Evolutionary conservation across 1,140 invertebrate genomes (phyloP), one percentile per base, ranked within the genome.

Genomic region (Melanaphis sacchari): DNA sequence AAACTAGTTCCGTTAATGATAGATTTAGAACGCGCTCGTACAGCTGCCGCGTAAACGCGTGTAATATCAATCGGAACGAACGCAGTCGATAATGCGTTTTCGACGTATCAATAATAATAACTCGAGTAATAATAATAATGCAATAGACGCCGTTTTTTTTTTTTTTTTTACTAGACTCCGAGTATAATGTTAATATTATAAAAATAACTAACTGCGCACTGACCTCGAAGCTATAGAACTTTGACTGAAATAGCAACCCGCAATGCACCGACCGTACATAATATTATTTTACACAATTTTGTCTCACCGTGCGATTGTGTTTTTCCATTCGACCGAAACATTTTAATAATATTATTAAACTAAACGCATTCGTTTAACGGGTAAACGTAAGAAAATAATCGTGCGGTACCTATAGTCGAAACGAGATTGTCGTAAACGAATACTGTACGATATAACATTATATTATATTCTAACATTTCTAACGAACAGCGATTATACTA

Each of bases 1-100:
- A 66, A 76, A 76, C 59, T 76, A 36, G 59, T 76, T 76, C 59
- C n/a, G 59, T 76, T 76, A 76, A 76, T 76, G 59, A 76, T n/a
- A 18, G 59, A 76, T 76, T 76, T 76, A 76, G 31, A n/a, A 76
- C 31, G 31, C 59, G 4, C 59, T 11, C n/a, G 59, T 36, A 5
- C 59, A 76, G 59, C n/a, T 76, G n/a, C 31, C 59, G 59, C 15
- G 59, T n/a, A 76, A 76, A 76, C 18, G 59, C 15, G 59, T n/a
- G n/a, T 76, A n/a, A 76, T 66, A 66, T 76, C 31, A 76, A 76
- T 76, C 31, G 59, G 59, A 76, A n/a, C 31, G n/a, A 76, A 15
- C n/a, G 31, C 59, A n/a, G 31, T 66, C 11, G 59, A 31, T 31
- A 31, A n/a, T n/a, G 11, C 31, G 31, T 66, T 66, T n/a, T 66